phyloP scores from a whole-genome alignment of 2,797 vertebrate genomes.

The Coregonus ussuriensis region DNA sequence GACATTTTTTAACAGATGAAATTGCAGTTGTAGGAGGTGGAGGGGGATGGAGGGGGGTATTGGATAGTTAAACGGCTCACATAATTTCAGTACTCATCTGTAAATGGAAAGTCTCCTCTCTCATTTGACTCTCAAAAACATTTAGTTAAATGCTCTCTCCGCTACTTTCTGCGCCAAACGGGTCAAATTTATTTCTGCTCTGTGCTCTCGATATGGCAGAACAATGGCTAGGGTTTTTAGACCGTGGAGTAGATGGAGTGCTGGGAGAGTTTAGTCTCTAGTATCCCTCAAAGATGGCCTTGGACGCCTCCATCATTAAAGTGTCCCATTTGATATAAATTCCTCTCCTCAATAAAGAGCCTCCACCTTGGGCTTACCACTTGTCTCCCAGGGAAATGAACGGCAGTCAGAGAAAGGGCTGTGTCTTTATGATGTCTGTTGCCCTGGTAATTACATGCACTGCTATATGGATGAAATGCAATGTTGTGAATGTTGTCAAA shows the following conservation, averaged over 20 bases:
- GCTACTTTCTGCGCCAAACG: constrained; percentile 59
- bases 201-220: constrained; percentile 68
- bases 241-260: background rate
- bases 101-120: constrained; percentile 76
- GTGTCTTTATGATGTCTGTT: constrained; percentile 49
- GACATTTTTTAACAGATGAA: constrained; percentile 26
- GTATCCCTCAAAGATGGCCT: constrained; percentile 74
- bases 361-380: constrained; percentile 52
- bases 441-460: constrained; percentile 50
- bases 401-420: constrained; percentile 60
- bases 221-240: constrained; percentile 60
- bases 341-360: constrained; percentile 55
- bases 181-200: constrained; percentile 75
- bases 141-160: constrained; percentile 69
- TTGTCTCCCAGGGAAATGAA: constrained; percentile 52
- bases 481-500: constrained; percentile 36
- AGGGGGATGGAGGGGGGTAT: background rate
- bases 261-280: constrained; percentile 55
- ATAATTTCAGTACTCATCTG: constrained; percentile 71
- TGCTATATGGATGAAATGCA: constrained; percentile 13
- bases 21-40: constrained; percentile 25
- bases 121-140: constrained; percentile 68
- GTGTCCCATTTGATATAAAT: constrained; percentile 73
- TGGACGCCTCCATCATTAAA: constrained; percentile 68
- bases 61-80: constrained; percentile 40